Evolutionary conservation across 1,140 invertebrate genomes (phyloP).

Genomic region (Leptestheria dahalacensis): DNA sequence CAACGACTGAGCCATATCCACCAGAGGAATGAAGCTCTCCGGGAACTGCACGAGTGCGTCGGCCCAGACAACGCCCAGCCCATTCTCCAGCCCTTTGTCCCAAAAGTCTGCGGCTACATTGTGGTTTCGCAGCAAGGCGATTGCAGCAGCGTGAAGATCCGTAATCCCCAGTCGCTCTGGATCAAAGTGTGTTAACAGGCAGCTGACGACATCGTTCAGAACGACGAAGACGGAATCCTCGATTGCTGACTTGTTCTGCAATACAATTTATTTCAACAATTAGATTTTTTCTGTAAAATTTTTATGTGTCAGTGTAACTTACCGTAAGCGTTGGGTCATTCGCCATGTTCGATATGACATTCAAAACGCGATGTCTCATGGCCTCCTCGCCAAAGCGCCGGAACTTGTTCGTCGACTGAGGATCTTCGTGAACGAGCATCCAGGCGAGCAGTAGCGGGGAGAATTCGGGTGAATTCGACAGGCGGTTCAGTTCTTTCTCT

Average conservation of each 20-base stretch:
- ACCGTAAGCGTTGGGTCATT: slow-evolving; percentile 3
- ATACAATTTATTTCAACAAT: neutral
- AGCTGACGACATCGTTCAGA: neutral
- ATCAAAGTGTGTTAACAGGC: neutral
- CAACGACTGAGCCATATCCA: neutral
- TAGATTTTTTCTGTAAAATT: neutral
- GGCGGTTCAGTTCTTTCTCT: neutral
- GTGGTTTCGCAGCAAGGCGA: neutral
- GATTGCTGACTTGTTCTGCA: too few relatives aligned
- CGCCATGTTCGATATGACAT: neutral
- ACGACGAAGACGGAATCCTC: neutral
- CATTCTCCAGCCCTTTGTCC: neutral
- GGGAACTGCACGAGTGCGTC: neutral
- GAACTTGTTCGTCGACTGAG: neutral
- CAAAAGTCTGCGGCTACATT: neutral
- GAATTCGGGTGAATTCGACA: neutral
- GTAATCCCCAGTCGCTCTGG: neutral
- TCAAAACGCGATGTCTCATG: neutral
- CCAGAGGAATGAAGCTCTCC: neutral
- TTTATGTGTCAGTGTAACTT: neutral
- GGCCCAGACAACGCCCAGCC: neutral
- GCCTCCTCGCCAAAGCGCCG: slow-evolving; percentile 5
- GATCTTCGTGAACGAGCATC: neutral
- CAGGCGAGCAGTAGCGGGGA: neutral
- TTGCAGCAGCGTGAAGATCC: neutral